Percentiles rank a stretch among this genome's conserved stretches.
phyloP scores from a whole-genome alignment of 92 coral and sea anemone species.

The Hydrozoanthus gracilis region DNA sequence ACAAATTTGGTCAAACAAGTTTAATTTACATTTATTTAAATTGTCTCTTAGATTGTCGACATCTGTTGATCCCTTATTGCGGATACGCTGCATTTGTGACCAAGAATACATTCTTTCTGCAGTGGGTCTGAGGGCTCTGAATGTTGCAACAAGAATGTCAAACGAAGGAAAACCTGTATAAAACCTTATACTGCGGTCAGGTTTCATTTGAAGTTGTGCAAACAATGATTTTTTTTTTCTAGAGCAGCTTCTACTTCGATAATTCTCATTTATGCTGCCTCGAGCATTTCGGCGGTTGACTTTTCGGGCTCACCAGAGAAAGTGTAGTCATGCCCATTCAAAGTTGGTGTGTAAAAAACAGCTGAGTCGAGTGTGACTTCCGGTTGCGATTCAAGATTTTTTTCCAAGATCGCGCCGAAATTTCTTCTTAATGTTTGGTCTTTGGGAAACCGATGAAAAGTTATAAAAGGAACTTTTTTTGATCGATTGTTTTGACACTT shows the following conservation, averaged over 20 bases:
- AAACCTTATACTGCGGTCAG: neutral
- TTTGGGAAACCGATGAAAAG: conserved; percentile 55
- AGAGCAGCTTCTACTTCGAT: neutral
- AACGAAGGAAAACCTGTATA: conserved; percentile 10
- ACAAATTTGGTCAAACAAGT: conserved; percentile 59
- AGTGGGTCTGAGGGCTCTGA: conserved; percentile 11
- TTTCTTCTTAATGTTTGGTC: conserved; percentile 53
- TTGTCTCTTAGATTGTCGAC: conserved; percentile 25
- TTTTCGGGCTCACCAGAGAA: conserved; percentile 4
- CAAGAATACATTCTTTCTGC: conserved; percentile 27
- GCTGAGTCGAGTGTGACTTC: neutral
- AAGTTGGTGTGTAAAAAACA: neutral
- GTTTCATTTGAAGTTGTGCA: neutral
- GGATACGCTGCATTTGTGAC: conserved; percentile 7
- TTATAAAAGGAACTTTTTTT: neutral
- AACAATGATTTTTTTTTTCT: neutral
- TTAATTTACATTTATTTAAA: conserved; percentile 42
- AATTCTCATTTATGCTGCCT: conserved; percentile 24
- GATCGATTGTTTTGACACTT: conserved; percentile 10
- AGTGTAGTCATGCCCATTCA: conserved; percentile 3
- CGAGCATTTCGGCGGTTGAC: neutral
- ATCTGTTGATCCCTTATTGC: neutral
- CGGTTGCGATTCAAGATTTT: conserved; percentile 37
- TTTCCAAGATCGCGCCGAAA: conserved; percentile 66
- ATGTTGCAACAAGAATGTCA: neutral